phyloP scores from a whole-genome alignment of 2,797 vertebrate genomes.

The Cryptoprocta ferox region DNA sequence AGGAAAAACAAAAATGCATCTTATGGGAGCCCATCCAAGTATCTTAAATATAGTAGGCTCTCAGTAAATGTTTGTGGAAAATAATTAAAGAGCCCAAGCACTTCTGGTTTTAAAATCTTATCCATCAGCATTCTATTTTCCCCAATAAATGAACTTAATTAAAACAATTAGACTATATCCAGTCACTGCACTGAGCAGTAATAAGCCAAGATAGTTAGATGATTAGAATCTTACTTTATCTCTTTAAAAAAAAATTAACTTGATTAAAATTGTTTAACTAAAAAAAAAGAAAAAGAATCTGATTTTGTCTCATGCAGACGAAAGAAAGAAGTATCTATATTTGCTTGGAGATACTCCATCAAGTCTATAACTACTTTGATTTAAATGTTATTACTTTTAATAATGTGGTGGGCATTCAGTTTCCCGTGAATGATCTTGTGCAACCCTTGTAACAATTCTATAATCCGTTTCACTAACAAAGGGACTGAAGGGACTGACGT shows the following conservation, averaged over 20 bases:
- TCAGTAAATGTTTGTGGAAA: background rate
- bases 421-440: background rate
- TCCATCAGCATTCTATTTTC: background rate
- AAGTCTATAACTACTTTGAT: background rate
- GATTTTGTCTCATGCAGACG: background rate
- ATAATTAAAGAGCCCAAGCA: background rate
- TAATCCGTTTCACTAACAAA: background rate
- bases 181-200: background rate
- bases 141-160: background rate
- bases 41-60: background rate
- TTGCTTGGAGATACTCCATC: background rate
- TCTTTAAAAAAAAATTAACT: background rate
- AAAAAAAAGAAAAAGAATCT: too few relatives aligned
- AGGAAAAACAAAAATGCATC: background rate
- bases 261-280: too few relatives aligned
- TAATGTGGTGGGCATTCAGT: background rate
- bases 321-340: background rate
- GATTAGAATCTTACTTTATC: background rate
- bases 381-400: background rate
- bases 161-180: background rate
- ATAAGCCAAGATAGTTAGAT: background rate
- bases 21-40: background rate
- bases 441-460: background rate
- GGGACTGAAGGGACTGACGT: background rate
- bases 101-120: background rate